Base-by-base conservation (phyloP, 2,113 vertebrate genomes). In the Tor tambroides region DNA sequence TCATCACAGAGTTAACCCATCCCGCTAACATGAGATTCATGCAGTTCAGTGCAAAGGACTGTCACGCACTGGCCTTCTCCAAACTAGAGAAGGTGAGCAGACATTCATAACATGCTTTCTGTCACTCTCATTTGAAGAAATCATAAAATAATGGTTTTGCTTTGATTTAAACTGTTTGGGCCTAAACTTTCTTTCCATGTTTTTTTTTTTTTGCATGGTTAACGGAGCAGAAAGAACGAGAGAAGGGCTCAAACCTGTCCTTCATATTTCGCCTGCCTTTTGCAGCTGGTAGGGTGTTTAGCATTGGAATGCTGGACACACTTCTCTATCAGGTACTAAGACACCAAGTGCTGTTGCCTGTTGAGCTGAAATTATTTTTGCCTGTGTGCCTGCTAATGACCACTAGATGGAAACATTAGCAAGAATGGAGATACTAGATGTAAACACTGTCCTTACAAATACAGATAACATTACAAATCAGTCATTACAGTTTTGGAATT, bases 11-110 rank as follows among this genome's bases (percentile, higher is more conserved):
- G 92, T 93, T 96, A 86, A 96, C 96, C 0, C 96, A 96, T 86
- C 95, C 95, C 0, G 95, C 95, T 85, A 96, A 96, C 92, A 96
- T 96, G 96, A 94, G 95, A 83, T 96, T 96, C 88, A 96, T 96
- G 96, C 96, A 96, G 91, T 96, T 96, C 89, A 94, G 94, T 88
- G 95, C 94, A 63, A 96, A 96, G 90, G 95, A 96, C 89, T 93
- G 94, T 89, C 95, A 95, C 88, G 94, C 95, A 8, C 91, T 94
- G 84, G 95, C 94, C 35, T 93, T 96, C 78, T 96, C 96, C 88
- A 95, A 95, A 86, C 92, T 96, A 84, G 95, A 96, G 88, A 96
- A 96, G 95, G 96, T 96, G 91, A 91, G 92, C n/a, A n/a, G 5
- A 77, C 4, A 84, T 84, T 69, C 32, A 38, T 38, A 61, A 38